These are phyloP conservation scores for Pteria penguin DNA, from an alignment of 2,888 invertebrate genomes.

Conservation along the genomic window DNA sequence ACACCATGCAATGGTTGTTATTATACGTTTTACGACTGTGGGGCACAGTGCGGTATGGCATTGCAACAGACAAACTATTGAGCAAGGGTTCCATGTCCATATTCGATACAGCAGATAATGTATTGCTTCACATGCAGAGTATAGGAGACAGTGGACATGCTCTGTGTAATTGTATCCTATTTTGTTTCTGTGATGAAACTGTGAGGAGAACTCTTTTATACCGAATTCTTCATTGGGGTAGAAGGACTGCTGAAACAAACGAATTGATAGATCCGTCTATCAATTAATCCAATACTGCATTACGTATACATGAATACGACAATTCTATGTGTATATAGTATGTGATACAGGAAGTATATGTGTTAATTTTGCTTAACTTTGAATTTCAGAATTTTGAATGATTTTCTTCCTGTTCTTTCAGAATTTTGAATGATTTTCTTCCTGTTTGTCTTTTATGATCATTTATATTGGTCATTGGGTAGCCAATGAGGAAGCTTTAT, in stretches of 20 bases:
- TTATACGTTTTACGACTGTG: conserved; percentile 40
- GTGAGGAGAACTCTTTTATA: conserved; percentile 18
- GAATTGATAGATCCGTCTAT: not conserved
- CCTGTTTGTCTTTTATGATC: no score
- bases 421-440: no score
- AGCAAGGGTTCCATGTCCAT: not conserved
- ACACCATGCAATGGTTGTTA: conserved; percentile 38
- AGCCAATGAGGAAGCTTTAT: no score
- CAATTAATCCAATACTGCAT: no score
- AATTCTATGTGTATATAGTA: no score
- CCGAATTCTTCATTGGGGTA: not conserved
- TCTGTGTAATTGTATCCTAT: conserved; percentile 47
- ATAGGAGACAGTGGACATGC: conserved; percentile 49
- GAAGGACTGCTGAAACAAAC: not conserved
- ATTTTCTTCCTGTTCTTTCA: no score
- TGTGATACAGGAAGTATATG: no score
- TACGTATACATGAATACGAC: no score
- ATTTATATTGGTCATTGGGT: no score
- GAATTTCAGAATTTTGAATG: no score
- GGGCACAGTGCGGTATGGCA: conserved; percentile 44
- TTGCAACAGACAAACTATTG: conserved; percentile 5
- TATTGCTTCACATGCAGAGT: conserved; percentile 42
- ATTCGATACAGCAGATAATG: conserved; percentile 8
- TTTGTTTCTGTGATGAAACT: conserved; percentile 43
- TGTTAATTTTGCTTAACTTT: no score